Base-by-base conservation (phyloP, 1,140 invertebrate genomes). In the Drosophila sp. region DNA sequence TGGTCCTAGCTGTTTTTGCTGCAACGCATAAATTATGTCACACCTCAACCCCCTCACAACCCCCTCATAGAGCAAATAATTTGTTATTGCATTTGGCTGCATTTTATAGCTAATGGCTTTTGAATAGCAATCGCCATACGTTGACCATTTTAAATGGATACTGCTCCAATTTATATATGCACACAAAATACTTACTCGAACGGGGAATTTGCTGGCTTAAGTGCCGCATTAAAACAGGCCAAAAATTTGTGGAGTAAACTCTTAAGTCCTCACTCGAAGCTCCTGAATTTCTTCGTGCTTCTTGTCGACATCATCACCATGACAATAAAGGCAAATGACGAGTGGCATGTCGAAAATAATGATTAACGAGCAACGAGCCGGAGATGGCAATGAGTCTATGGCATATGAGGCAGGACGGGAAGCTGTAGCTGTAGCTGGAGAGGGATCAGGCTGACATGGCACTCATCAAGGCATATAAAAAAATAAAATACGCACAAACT, bases 291-390 rank as follows among this genome's bases (percentile, higher is more conserved):
- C 43, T 18, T 18, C 36, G 27, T 11, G 51, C 70, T 65, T 61
- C 70, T 65, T 61, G 63, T 73, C 64, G 64, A 73, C 83, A 87
- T 87, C 83, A 87, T 87, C 65, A 69, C 83, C 83, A 89, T 89
- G 83, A 89, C 83, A 89, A 89, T 89, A 89, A 89, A 89, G 83
- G 84, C 83, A 89, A 89, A 83, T 89, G 83, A 89, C 84, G 83
- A 89, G 83, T 72, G 70, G 79, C 84, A 89, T 89, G 83, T 89
- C 76, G 83, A 89, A 89, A 89, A 89, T 81, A 89, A 89, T 89
- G 83, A 89, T 89, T 89, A 89, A 89, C 83, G 83, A 89, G 70
- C 48, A 51, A 18, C n/a, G 18, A 34, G 53, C 58, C 46, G 51
- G 56, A 75, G 66, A 58, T 56, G 62, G 21, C 53, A 53, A 54